Evolutionary conservation across 2,888 invertebrate species (phyloP).

Genomic region (Drosophila histrio): DNA sequence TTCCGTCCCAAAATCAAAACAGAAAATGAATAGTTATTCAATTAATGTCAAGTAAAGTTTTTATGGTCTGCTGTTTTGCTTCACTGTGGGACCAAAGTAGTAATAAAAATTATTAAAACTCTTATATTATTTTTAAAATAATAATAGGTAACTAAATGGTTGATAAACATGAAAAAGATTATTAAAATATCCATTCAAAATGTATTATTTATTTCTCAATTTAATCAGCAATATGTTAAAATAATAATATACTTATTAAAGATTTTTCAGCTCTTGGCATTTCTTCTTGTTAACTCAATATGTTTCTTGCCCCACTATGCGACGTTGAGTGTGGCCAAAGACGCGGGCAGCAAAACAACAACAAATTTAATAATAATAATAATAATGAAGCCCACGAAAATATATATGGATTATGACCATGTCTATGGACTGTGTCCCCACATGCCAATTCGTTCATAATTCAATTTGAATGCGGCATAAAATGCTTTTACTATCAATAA

Average conservation of each 20-base stretch:
- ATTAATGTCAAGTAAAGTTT: conserved; percentile 45
- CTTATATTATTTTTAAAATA: too few relatives aligned
- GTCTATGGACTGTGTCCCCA: conserved; percentile 16
- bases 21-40: conserved; percentile 27
- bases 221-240: too few relatives aligned
- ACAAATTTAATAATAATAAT: conserved; percentile 13
- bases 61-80: conserved; percentile 14
- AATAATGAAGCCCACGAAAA: conserved; percentile 15
- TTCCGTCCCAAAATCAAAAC: conserved; percentile 5
- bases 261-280: neutral
- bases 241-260: too few relatives aligned
- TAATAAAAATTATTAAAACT: neutral
- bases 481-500: conserved; percentile 82
- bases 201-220: too few relatives aligned
- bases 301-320: conserved; percentile 2
- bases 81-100: neutral
- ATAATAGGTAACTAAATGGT: too few relatives aligned
- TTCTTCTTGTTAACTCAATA: neutral
- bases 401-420: conserved; percentile 24
- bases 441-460: conserved; percentile 64
- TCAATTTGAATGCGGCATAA: conserved; percentile 70
- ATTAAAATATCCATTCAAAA: neutral
- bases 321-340: neutral
- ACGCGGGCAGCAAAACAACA: conserved; percentile 7
- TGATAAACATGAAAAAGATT: too few relatives aligned